phyloP scores from a whole-genome alignment of 2,113 vertebrate genomes.

The Tetrao urogallus region DNA sequence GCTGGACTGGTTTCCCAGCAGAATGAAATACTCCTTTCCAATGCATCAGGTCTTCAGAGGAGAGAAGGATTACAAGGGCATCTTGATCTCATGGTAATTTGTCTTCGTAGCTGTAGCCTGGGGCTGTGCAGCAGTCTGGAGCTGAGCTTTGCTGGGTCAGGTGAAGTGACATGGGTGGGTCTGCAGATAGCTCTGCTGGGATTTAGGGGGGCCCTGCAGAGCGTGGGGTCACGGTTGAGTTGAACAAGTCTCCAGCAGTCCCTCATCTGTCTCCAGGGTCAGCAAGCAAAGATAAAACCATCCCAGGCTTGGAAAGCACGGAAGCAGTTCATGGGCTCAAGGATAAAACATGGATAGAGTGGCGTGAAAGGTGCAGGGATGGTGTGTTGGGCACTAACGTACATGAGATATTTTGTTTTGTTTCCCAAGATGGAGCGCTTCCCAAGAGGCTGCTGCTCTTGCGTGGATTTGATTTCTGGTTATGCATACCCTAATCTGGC shows the following conservation, averaged over 20 bases:
- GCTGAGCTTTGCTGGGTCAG: not conserved
- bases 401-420: not conserved
- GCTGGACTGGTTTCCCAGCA: not conserved
- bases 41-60: not conserved
- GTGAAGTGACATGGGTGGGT: not conserved
- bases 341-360: not conserved
- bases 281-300: not conserved
- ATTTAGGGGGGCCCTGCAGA: not conserved
- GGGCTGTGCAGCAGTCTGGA: not conserved
- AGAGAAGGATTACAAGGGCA: not conserved
- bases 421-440: not conserved
- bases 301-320: not conserved
- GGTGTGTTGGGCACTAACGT: not conserved
- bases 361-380: not conserved
- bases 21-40: not conserved
- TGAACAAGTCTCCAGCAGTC: not conserved
- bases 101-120: not conserved
- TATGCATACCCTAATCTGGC: constrained; percentile 33
- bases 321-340: not conserved
- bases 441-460: not conserved
- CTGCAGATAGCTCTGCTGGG: not conserved
- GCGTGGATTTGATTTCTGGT: constrained; percentile 39
- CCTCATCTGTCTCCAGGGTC: not conserved
- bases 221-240: not conserved
- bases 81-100: not conserved